phyloP scores from a whole-genome alignment of 2,888 invertebrate genomes.

The Orthonychiurus folsomi region DNA sequence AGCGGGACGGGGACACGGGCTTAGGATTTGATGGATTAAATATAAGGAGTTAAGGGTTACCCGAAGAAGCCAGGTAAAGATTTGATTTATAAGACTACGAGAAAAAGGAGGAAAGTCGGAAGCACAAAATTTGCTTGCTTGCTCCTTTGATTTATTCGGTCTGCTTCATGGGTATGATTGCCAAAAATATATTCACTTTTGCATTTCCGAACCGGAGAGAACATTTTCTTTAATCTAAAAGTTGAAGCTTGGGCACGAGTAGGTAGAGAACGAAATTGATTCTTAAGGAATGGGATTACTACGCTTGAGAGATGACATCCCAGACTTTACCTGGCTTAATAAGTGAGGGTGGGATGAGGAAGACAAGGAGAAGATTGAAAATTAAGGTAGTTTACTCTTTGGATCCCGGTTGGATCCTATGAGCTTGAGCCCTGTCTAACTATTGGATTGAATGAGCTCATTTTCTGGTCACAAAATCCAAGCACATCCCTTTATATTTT shows the following conservation, averaged over 20 bases:
- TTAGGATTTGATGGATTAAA: neutral
- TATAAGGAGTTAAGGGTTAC: neutral
- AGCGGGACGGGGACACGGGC: neutral
- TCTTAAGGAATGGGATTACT: neutral
- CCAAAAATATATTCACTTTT: neutral
- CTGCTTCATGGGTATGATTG: too few relatives aligned
- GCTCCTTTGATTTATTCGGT: neutral
- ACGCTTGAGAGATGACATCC: neutral
- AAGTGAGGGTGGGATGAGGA: neutral
- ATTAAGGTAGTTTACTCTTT: neutral
- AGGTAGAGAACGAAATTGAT: neutral
- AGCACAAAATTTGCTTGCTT: too few relatives aligned
- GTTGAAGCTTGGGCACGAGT: neutral
- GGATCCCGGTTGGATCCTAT: neutral
- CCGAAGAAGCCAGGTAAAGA: neutral
- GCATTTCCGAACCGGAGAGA: too few relatives aligned
- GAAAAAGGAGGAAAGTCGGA: too few relatives aligned
- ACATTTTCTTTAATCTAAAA: too few relatives aligned
- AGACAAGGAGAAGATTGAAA: neutral
- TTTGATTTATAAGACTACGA: neutral
- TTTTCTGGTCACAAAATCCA: neutral
- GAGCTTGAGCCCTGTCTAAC: neutral
- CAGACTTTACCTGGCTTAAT: neutral
- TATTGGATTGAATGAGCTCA: neutral
- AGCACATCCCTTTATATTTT: neutral